Percentiles rank a stretch among this genome's conserved stretches.
Conservation (phyloP, 2,797 vertebrate genomes). For the Pagetopsis macropterus region DNA sequence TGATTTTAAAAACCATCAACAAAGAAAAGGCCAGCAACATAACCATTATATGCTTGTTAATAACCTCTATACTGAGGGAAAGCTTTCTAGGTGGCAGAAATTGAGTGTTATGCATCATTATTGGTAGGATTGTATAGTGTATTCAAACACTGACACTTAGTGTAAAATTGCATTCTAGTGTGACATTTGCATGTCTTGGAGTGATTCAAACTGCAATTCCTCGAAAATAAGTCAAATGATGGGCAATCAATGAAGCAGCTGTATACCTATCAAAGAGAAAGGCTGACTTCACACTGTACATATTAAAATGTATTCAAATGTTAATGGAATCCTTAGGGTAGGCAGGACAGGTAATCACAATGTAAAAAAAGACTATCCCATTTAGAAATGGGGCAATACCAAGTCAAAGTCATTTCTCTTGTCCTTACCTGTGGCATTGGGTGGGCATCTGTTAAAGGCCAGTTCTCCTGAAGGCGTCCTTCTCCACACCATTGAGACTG, state of each 20-base stretch:
- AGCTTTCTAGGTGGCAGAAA: neutral
- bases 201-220: conserved; percentile 3
- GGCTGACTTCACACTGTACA: neutral
- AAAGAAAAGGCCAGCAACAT: neutral
- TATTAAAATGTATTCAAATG: neutral
- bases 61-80: neutral
- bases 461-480: conserved; percentile 96
- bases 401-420: neutral
- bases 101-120: conserved; percentile 7
- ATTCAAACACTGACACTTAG: conserved; percentile 11
- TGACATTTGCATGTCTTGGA: conserved; percentile 7
- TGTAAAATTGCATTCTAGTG: conserved; percentile 9
- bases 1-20: conserved; percentile 9
- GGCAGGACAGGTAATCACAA: neutral
- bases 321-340: neutral
- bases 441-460: conserved; percentile 96
- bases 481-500: conserved; percentile 98
- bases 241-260: neutral
- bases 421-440: conserved; percentile 93
- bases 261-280: neutral
- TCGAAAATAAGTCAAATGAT: neutral
- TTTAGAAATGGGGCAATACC: neutral
- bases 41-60: neutral
- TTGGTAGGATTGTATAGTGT: neutral
- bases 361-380: neutral